Evolutionary conservation across 2,888 invertebrate species (phyloP).

Genomic region (Zele albiditarsus): DNA sequence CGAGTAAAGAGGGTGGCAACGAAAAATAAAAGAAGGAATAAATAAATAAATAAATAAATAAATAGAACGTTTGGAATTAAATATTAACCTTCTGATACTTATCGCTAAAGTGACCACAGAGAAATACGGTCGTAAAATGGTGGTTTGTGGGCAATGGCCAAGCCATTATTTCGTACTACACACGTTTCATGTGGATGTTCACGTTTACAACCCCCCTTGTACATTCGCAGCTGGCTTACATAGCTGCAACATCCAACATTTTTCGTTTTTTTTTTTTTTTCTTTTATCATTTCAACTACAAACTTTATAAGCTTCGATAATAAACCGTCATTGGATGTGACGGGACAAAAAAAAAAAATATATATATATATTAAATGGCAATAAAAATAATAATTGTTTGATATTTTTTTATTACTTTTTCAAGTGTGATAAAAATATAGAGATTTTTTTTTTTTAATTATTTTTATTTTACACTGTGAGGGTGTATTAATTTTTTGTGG

Average conservation of each 20-base stretch:
- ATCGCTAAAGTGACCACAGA: constrained; percentile 3
- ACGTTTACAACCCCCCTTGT: background rate
- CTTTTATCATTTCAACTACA: background rate
- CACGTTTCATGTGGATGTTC: background rate
- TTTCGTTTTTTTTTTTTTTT: background rate
- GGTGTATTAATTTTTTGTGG: background rate
- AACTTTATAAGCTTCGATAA: background rate
- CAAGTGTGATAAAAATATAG: background rate
- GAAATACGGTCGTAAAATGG: constrained; percentile 8
- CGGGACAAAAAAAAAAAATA: background rate
- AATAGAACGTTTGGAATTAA: background rate
- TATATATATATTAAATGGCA: background rate
- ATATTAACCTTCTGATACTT: background rate
- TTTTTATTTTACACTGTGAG: background rate
- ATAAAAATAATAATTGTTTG: background rate
- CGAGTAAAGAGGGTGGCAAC: background rate
- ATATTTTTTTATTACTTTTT: background rate
- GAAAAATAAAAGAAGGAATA: background rate
- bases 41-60: background rate
- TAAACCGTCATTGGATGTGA: background rate
- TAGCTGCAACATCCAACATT: background rate
- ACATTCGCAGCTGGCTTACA: background rate
- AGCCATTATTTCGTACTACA: background rate
- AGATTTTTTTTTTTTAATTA: background rate
- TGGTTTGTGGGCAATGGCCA: background rate